Percentiles rank a stretch among this genome's conserved stretches.
phyloP scores from a whole-genome alignment of 2,888 invertebrate species.

The Aspidiotus destructor region DNA sequence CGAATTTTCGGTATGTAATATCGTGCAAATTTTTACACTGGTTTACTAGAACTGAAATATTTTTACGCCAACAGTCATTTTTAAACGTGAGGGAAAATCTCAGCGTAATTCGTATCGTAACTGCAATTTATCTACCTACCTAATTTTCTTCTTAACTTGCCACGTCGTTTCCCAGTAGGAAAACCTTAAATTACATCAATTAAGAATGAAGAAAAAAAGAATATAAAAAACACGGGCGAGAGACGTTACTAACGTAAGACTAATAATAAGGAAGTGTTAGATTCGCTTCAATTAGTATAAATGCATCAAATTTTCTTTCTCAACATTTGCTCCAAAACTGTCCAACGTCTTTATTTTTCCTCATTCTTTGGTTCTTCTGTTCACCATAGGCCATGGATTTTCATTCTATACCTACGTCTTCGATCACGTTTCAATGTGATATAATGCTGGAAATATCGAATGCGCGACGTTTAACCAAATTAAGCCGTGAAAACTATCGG shows the following conservation, averaged over 20 bases:
- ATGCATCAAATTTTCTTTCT: background rate
- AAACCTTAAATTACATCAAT: background rate
- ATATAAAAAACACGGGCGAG: background rate
- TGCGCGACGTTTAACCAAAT: slow-evolving; percentile 22
- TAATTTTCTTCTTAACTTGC: too few relatives aligned
- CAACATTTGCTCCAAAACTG: background rate
- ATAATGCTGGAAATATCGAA: slow-evolving; percentile 24
- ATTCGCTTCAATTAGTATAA: slow-evolving; percentile 7
- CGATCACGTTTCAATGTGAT: slow-evolving; percentile 17
- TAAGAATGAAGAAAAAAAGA: background rate
- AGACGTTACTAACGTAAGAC: too few relatives aligned
- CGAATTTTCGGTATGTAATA: too few relatives aligned
- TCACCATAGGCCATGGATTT: too few relatives aligned
- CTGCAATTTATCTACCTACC: too few relatives aligned
- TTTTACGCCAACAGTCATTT: too few relatives aligned
- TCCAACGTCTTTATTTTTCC: background rate
- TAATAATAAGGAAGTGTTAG: background rate
- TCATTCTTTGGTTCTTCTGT: background rate
- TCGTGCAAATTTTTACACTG: too few relatives aligned
- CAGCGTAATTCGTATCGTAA: too few relatives aligned
- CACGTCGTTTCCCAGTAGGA: background rate
- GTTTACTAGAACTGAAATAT: too few relatives aligned
- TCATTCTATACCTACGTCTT: background rate
- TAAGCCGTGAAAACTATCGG: slow-evolving; percentile 29
- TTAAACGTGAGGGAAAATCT: too few relatives aligned